Conservation (phyloP, 2,888 invertebrate genomes). For the Limnephilus lunatus region DNA sequence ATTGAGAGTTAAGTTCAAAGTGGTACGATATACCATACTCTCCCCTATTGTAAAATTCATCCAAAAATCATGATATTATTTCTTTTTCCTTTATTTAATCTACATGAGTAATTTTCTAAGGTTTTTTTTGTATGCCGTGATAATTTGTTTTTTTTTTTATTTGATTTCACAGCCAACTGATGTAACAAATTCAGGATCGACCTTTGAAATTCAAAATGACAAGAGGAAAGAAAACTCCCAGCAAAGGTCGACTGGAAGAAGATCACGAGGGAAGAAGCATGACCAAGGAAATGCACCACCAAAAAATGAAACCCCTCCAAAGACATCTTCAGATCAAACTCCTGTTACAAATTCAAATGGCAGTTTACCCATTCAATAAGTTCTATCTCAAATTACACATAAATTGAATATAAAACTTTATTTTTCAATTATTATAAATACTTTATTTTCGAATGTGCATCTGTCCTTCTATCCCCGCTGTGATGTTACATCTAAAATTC, state of each 20-base stretch:
- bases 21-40: no score
- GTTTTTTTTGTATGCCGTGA: no score
- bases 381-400: conserved; percentile 40
- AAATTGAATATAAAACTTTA: not conserved
- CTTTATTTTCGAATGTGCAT: not conserved
- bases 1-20: no score
- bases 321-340: conserved; percentile 54
- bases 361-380: conserved; percentile 59
- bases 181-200: conserved; percentile 76
- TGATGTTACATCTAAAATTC: not conserved
- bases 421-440: not conserved
- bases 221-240: conserved; percentile 79
- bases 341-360: conserved; percentile 49
- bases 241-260: conserved; percentile 74
- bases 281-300: conserved; percentile 47
- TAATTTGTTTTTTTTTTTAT: not conserved
- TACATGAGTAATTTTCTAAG: no score
- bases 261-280: conserved; percentile 59
- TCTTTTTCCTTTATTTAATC: no score
- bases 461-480: not conserved
- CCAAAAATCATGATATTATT: no score
- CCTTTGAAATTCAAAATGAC: conserved; percentile 78
- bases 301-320: conserved; percentile 37
- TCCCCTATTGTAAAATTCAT: no score
- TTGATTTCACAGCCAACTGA: conserved; percentile 71